Evolutionary conservation across 1,140 invertebrate species (phyloP).

Genomic region (Globodera rostochiensis): DNA sequence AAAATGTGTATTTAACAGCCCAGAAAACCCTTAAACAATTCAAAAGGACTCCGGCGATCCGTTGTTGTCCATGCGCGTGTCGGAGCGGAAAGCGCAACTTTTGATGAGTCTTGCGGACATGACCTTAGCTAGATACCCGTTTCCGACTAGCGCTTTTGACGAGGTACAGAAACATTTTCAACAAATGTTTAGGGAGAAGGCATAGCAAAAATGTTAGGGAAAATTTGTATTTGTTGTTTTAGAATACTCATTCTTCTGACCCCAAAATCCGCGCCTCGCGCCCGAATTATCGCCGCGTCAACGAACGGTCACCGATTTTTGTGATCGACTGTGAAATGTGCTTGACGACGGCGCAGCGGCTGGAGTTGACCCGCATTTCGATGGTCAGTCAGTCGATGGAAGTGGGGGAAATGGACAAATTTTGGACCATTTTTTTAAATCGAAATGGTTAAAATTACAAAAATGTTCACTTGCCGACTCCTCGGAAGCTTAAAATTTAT

Average conservation of each 20-base stretch:
- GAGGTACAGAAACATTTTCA: not conserved
- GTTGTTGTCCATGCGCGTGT: conserved; percentile 6
- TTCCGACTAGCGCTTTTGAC: conserved; percentile 15
- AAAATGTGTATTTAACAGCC: conserved; percentile 5
- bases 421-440: not conserved
- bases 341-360: conserved; percentile 22
- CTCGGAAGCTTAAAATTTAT: not conserved
- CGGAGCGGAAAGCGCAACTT: conserved; percentile 25
- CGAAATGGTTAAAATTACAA: not conserved
- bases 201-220: not conserved
- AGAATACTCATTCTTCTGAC: too few species aligned
- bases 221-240: not conserved
- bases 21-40: not conserved
- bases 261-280: conserved; percentile 14
- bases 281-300: conserved; percentile 19
- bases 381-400: conserved; percentile 10
- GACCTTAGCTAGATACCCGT: conserved; percentile 22
- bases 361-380: conserved; percentile 39
- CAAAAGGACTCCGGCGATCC: conserved; percentile 36
- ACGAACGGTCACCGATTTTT: conserved; percentile 33
- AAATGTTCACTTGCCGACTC: not conserved
- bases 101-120: conserved; percentile 37
- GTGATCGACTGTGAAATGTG: conserved; percentile 44
- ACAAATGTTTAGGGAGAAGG: not conserved
- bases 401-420: not conserved